Evolutionary conservation across 1,140 invertebrate genomes (phyloP).

Genomic region (Chionoecetes opilio): DNA sequence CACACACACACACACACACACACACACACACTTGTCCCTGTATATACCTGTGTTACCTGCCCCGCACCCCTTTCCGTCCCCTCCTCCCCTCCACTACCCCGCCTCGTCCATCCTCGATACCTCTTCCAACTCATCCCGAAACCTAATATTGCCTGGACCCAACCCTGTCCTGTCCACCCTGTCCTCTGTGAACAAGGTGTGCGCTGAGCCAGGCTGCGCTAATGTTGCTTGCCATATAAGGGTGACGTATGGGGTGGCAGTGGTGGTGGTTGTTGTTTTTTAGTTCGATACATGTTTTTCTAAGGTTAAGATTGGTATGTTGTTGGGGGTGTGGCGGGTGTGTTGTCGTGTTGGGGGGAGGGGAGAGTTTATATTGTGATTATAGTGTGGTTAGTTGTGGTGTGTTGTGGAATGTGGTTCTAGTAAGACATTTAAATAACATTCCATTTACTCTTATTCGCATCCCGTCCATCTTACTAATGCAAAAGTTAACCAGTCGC

Average conservation of each 20-base stretch:
- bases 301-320: background rate
- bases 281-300: background rate
- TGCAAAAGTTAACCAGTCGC: no score
- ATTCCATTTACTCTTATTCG: no score
- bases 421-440: no score
- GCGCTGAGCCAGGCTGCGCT: background rate
- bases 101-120: no score
- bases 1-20: constrained; percentile 52
- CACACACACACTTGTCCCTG: background rate
- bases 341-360: background rate
- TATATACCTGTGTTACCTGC: no score
- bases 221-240: background rate
- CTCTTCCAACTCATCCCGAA: constrained; percentile 25
- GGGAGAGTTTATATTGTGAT: background rate
- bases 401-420: background rate
- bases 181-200: background rate
- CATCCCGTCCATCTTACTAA: no score
- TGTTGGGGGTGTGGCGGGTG: background rate
- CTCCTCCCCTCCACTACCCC: background rate
- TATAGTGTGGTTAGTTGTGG: background rate
- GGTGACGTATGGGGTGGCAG: background rate
- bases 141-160: background rate
- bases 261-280: background rate
- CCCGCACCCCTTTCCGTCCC: background rate
- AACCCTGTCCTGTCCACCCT: background rate